These are phyloP conservation scores for Ambastaia sidthimunki DNA, from an alignment of 2,797 vertebrate species.

Conservation along the genomic window DNA sequence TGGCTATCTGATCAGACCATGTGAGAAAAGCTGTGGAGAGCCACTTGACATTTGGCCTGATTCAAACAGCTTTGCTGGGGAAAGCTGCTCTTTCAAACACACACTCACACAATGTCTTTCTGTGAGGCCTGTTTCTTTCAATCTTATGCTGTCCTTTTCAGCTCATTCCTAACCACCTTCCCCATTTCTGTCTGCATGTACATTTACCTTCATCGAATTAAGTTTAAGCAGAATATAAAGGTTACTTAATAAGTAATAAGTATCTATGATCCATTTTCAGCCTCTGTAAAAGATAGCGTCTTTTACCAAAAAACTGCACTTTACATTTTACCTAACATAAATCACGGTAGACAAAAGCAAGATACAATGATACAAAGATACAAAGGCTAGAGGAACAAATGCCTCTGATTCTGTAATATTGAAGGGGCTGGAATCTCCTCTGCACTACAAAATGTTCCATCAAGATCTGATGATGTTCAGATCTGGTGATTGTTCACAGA, in stretches of 20 bases:
- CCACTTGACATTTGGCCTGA: slow-evolving; percentile 81
- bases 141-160: slow-evolving; percentile 54
- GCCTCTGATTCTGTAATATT: neutral
- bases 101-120: slow-evolving; percentile 46
- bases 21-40: slow-evolving; percentile 70
- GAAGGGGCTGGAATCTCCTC: neutral
- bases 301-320: slow-evolving; percentile 60
- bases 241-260: slow-evolving; percentile 5
- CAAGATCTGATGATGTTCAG: neutral
- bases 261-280: slow-evolving; percentile 6
- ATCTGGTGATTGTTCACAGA: neutral
- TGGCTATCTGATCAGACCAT: slow-evolving; percentile 70
- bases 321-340: slow-evolving; percentile 62
- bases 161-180: slow-evolving; percentile 50
- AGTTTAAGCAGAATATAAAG: slow-evolving; percentile 35
- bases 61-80: slow-evolving; percentile 76
- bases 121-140: slow-evolving; percentile 56
- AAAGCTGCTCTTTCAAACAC: slow-evolving; percentile 64
- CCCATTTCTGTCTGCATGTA: slow-evolving; percentile 12
- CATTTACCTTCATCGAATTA: slow-evolving; percentile 33
- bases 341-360: slow-evolving; percentile 40
- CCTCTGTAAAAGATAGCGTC: neutral
- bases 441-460: slow-evolving; percentile 36
- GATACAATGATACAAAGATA: slow-evolving; percentile 54
- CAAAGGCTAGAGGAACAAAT: neutral